phyloP scores from a whole-genome alignment of 2,888 invertebrate genomes.

The Salticus scenicus region DNA sequence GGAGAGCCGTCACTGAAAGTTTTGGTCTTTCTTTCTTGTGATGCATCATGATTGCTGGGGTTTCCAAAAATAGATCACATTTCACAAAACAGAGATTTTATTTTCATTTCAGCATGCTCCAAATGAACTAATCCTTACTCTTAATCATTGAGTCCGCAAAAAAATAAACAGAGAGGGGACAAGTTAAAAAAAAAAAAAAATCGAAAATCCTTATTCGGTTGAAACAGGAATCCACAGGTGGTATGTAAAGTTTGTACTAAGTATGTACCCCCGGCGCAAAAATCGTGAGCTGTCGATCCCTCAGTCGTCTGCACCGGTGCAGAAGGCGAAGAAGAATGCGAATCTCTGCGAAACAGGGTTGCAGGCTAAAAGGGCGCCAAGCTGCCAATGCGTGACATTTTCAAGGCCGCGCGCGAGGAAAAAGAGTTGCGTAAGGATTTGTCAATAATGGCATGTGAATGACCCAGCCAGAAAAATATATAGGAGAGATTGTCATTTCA shows the following conservation, averaged over 20 bases:
- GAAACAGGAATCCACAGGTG: no score
- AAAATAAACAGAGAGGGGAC: not conserved
- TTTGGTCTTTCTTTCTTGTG: constrained; percentile 90
- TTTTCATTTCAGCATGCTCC: not conserved
- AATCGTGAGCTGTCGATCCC: no score
- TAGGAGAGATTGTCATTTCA: no score
- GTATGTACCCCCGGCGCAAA: not conserved
- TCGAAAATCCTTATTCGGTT: no score
- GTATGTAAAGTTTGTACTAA: not conserved
- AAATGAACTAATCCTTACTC: constrained; percentile 6
- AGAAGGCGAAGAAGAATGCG: not conserved
- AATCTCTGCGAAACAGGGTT: not conserved
- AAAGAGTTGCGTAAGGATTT: constrained; percentile 37
- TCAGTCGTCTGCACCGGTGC: not conserved
- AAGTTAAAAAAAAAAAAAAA: no score
- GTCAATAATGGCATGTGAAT: constrained; percentile 33
- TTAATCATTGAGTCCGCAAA: not conserved
- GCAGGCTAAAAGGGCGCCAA: constrained; percentile 27
- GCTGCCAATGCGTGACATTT: constrained; percentile 38
- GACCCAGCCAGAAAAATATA: constrained; percentile 39
- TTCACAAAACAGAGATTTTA: not conserved
- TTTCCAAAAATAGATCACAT: not conserved
- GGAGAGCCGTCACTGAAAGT: constrained; percentile 85
- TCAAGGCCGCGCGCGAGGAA: constrained; percentile 60
- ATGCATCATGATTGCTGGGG: constrained; percentile 33